Evolutionary conservation across 2,797 vertebrate species (phyloP).

Genomic region (Vultur gryphus): DNA sequence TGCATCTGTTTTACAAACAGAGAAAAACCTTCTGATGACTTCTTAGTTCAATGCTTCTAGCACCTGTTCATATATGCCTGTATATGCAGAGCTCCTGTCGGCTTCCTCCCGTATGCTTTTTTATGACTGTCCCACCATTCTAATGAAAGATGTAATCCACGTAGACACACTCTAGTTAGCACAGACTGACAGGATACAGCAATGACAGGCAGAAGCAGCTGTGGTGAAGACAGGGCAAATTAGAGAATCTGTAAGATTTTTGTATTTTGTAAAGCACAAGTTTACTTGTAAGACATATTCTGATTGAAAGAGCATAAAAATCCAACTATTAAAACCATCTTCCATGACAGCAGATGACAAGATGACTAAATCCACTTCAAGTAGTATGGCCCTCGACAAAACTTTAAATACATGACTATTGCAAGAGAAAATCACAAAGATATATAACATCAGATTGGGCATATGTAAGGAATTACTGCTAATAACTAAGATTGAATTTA

Average conservation of each 20-base stretch:
- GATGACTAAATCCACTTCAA: not conserved
- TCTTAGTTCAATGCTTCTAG: not conserved
- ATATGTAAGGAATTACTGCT: not conserved
- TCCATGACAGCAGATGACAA: not conserved
- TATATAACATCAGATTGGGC: not conserved
- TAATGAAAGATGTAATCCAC: not conserved
- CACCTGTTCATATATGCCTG: not conserved
- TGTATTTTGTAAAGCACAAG: not conserved
- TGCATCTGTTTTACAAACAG: not conserved
- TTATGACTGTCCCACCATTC: not conserved
- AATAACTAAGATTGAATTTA: not conserved
- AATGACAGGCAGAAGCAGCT: not conserved
- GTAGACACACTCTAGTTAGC: not conserved
- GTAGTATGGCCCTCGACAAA: not conserved
- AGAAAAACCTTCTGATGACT: not conserved
- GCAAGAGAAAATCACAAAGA: not conserved
- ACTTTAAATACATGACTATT: not conserved
- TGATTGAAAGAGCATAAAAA: not conserved
- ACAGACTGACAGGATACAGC: not conserved
- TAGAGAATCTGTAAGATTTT: not conserved
- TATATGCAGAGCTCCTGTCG: not conserved
- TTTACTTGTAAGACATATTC: not conserved
- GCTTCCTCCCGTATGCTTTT: not conserved
- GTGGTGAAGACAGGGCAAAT: not conserved
- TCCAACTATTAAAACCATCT: not conserved